Base-by-base conservation (phyloP, 1,140 invertebrate species). In the Drosophila triauraria region DNA sequence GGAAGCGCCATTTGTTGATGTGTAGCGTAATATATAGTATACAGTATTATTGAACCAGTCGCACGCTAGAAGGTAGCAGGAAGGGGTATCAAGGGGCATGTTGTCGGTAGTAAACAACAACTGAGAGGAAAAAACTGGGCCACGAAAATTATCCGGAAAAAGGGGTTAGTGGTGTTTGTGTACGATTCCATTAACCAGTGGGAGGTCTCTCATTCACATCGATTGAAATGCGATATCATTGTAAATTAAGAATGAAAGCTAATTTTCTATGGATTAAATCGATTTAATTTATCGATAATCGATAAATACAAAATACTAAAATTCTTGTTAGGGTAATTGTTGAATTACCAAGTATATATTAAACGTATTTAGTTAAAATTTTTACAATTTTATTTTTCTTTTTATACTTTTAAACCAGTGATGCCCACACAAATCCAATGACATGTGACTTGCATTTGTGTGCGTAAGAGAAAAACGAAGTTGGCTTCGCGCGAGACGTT, bases 41-140 rank as follows among this genome's bases (percentile, higher is more conserved):
- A 38, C 10, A 38, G 4, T 53, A 70, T 50, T 70, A 69, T 67
- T 48, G 65, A 69, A 68, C 64, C 69, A 82, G 70, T 82, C 63
- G 46, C 78, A 67, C 78, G 78, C 65, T 17, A 20, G 2, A 23
- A 70, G 64, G 62, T 3, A 53, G 68, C 42, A 68, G 35, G 43
- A 57, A 44, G 53, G 53, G 53, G 35, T 56, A 56, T 13, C 35
- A 10, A 20, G 58, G 50, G 40, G 27, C 15, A 32, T 47, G 25
- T 25, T 44, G 15, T 15, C 12, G n/a, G 4, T 1, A 3, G 25
- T 59, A 42, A 59, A 58, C 51, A 42, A n/a, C 15, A 15, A 59
- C 12, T 54, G 15, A 13, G 17, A 2, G 13, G 7, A 9, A 35
- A n/a, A 13, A 63, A 32, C 17, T 63, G 61, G 56, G 61, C 15